Conservation (phyloP, 2,888 invertebrate genomes). For the Ochropleura plecta region DNA sequence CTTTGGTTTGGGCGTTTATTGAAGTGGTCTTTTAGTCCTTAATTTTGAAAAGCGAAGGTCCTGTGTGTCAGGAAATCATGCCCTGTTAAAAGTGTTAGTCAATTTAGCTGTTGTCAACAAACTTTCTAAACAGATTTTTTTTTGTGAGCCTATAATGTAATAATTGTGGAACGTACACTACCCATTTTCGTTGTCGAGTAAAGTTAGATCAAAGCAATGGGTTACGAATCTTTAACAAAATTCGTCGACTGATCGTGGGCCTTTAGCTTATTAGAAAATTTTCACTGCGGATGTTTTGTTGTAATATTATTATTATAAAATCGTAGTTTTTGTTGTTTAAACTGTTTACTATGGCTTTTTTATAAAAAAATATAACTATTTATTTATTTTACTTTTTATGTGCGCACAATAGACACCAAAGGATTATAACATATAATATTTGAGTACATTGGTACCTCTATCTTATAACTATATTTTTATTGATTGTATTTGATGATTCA, state of each 20-base stretch:
- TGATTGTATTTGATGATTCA: no score
- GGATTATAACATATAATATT: no score
- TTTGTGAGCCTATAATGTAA: no score
- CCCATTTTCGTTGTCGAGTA: not conserved
- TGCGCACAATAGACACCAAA: no score
- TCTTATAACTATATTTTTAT: no score
- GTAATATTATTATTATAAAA: not conserved
- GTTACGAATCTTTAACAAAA: not conserved
- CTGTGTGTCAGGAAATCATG: not conserved
- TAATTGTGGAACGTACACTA: not conserved
- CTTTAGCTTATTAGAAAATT: no score
- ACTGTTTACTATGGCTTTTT: no score
- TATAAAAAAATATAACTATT: no score
- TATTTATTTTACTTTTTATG: no score
- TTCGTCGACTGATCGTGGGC: no score
- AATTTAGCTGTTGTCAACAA: not conserved
- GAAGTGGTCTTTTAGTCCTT: not conserved
- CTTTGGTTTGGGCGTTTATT: not conserved
- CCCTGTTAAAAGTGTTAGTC: not conserved
- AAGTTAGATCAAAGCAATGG: not conserved
- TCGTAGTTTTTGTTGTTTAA: no score
- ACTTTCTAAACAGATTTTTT: not conserved
- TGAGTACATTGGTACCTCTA: no score
- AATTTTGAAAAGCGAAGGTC: not conserved
- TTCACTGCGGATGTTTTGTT: not conserved